phyloP scores from a whole-genome alignment of 1,140 invertebrate genomes.

The Caerostris darwini region DNA sequence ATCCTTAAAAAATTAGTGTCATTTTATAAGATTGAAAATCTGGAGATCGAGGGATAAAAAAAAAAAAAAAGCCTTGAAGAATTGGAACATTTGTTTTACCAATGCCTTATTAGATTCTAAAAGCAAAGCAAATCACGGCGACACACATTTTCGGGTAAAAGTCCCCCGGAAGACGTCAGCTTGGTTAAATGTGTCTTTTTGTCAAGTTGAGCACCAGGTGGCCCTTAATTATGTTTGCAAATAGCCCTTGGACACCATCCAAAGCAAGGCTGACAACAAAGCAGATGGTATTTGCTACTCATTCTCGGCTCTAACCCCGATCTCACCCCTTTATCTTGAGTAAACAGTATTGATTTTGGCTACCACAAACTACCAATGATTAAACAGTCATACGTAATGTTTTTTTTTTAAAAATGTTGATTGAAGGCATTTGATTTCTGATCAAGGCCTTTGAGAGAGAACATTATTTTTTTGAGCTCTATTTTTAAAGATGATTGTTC shows the following conservation, averaged over 20 bases:
- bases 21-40: too few species aligned
- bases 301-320: background rate
- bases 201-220: constrained; percentile 35
- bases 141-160: background rate
- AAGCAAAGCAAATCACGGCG: background rate
- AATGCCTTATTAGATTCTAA: background rate
- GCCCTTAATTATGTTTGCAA: constrained; percentile 48
- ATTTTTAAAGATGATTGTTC: too few species aligned
- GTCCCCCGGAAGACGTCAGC: background rate
- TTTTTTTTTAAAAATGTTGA: too few species aligned
- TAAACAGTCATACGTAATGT: too few species aligned
- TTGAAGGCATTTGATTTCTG: too few species aligned
- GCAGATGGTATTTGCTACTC: constrained; percentile 38
- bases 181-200: background rate
- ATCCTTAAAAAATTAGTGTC: too few species aligned
- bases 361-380: too few species aligned
- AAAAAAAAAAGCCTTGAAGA: background rate
- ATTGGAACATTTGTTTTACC: too few species aligned
- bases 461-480: too few species aligned
- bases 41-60: too few species aligned
- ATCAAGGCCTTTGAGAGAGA: too few species aligned
- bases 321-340: background rate
- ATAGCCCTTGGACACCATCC: constrained; percentile 51
- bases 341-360: too few species aligned
- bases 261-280: constrained; percentile 29